Evolutionary conservation across 2,797 vertebrate genomes (phyloP).

Genomic region (Bovichtus variegatus): DNA sequence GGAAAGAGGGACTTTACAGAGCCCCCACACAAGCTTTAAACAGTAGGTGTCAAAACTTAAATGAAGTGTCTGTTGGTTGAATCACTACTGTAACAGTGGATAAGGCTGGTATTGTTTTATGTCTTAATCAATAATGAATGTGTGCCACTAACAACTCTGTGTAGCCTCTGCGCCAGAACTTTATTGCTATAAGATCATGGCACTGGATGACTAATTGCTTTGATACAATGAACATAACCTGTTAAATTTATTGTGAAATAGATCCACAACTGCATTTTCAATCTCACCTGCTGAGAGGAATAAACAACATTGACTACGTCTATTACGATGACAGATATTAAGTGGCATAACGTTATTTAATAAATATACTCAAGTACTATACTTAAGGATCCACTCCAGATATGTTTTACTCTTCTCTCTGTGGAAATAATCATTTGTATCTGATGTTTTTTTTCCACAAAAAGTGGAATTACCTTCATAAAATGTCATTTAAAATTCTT

Average conservation of each 20-base stretch:
- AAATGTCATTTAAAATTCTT: neutral
- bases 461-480: neutral
- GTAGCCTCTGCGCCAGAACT: neutral
- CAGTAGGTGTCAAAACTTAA: neutral
- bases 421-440: neutral
- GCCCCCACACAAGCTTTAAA: neutral
- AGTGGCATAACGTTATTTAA: too few relatives aligned
- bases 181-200: neutral
- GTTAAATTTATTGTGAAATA: neutral
- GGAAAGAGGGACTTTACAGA: neutral
- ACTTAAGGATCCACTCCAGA: too few relatives aligned
- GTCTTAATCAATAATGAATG: conserved; percentile 24
- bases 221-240: neutral
- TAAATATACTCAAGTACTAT: too few relatives aligned
- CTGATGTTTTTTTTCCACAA: neutral
- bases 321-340: too few relatives aligned
- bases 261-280: neutral
- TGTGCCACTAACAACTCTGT: conserved; percentile 8
- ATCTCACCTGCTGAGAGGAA: neutral
- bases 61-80: conserved; percentile 5
- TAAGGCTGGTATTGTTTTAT: conserved; percentile 20
- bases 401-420: too few relatives aligned
- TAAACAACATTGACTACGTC: too few relatives aligned
- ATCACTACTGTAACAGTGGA: conserved; percentile 13
- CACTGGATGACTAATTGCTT: neutral